phyloP scores from a whole-genome alignment of 2,113 vertebrate species.

The Melanotaenia duboulayi region DNA sequence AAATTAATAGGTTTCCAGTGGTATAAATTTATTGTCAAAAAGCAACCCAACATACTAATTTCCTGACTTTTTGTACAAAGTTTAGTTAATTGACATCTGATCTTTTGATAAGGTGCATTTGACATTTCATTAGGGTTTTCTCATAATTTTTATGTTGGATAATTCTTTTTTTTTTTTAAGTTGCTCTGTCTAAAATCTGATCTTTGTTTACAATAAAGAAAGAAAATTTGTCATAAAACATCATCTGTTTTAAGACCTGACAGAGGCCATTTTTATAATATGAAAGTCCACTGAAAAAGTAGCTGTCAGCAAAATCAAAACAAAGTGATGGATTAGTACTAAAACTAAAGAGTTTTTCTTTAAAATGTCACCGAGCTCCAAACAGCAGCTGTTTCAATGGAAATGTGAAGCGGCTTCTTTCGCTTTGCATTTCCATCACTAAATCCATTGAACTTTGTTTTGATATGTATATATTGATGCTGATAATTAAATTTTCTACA shows the following conservation, averaged over 20 bases:
- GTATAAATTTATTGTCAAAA: too few relatives aligned
- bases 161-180: not conserved
- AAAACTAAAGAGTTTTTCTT: slow-evolving; percentile 31
- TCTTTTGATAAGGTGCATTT: too few relatives aligned
- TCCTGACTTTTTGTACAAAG: too few relatives aligned
- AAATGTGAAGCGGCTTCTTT: slow-evolving; percentile 1
- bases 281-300: slow-evolving; percentile 3
- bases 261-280: slow-evolving; percentile 50
- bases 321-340: slow-evolving; percentile 47
- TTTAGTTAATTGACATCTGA: too few relatives aligned
- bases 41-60: too few relatives aligned
- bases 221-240: slow-evolving; percentile 43
- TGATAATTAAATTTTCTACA: too few relatives aligned
- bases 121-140: too few relatives aligned
- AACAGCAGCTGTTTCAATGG: slow-evolving; percentile 20
- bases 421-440: slow-evolving; percentile 2
- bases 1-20: too few relatives aligned
- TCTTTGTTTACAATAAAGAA: not conserved
- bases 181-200: slow-evolving; percentile 11
- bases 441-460: not conserved
- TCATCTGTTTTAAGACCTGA: slow-evolving; percentile 53
- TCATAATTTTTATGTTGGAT: too few relatives aligned
- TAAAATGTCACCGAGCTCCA: slow-evolving; percentile 25
- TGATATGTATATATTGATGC: too few relatives aligned
- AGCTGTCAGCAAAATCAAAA: slow-evolving; percentile 49